These are phyloP conservation scores for Xenopus petersii DNA, from an alignment of 2,797 vertebrate genomes.

Conservation along the genomic window DNA sequence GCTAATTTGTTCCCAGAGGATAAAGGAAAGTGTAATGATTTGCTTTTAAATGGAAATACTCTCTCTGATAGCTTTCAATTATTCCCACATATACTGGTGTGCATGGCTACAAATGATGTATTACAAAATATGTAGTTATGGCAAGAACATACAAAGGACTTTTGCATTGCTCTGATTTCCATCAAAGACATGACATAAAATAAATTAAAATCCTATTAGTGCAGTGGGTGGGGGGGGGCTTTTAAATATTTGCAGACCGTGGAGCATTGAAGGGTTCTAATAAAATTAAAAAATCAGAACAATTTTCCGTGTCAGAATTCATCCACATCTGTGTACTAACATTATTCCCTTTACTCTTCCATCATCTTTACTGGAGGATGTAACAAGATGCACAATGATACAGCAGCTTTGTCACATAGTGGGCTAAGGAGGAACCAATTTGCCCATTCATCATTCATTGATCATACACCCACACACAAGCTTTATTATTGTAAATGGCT, in stretches of 20 bases:
- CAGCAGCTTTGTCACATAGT: too few relatives aligned
- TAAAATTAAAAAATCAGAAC: background rate
- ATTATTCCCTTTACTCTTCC: too few relatives aligned
- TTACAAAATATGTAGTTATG: conserved; percentile 55
- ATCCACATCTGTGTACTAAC: too few relatives aligned
- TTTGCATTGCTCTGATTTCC: conserved; percentile 59
- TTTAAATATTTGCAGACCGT: conserved; percentile 7
- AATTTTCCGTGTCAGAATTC: too few relatives aligned
- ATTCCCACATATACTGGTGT: conserved; percentile 59
- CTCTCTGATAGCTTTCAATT: conserved; percentile 56
- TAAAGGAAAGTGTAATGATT: conserved; percentile 62
- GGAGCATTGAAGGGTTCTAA: conserved; percentile 9
- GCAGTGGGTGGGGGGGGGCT: conserved; percentile 3
- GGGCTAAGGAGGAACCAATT: too few relatives aligned
- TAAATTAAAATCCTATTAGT: conserved; percentile 5
- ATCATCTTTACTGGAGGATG: too few relatives aligned
- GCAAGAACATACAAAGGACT: conserved; percentile 55
- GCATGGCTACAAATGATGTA: conserved; percentile 44
- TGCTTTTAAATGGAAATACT: conserved; percentile 67
- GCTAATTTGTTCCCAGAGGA: conserved; percentile 75
- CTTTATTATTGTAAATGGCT: too few relatives aligned
- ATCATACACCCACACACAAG: too few relatives aligned
- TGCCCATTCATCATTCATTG: too few relatives aligned
- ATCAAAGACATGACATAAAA: conserved; percentile 42
- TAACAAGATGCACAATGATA: too few relatives aligned